Percentiles rank a stretch among this genome's conserved stretches.
phyloP scores from a whole-genome alignment of 2,888 invertebrate species.

The Rapana venosa region DNA sequence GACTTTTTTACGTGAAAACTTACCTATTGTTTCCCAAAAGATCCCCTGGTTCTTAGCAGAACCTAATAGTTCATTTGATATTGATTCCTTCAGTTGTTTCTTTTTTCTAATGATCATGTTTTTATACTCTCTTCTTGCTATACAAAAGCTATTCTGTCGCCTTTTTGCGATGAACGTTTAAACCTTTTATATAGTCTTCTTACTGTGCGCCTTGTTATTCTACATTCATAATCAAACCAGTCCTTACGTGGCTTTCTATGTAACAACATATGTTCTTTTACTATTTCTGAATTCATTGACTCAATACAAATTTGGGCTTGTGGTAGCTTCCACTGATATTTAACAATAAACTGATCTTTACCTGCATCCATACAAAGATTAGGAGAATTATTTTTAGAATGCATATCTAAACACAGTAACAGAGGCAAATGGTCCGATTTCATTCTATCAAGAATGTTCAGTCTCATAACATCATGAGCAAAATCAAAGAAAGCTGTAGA shows the following conservation, averaged over 20 bases:
- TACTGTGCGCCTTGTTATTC: not conserved
- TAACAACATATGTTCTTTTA: not conserved
- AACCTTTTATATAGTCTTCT: not conserved
- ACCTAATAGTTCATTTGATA: not conserved
- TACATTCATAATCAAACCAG: slow-evolving; percentile 1
- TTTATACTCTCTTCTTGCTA: slow-evolving; percentile 9
- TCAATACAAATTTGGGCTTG: not conserved
- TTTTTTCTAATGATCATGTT: not conserved
- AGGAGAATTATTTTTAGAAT: not conserved
- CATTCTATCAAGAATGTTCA: too few relatives aligned
- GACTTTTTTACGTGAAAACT: not conserved
- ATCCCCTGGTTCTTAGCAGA: not conserved
- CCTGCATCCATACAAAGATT: not conserved
- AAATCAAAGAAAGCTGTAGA: too few relatives aligned
- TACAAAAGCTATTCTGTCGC: not conserved
- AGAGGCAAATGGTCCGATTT: not conserved
- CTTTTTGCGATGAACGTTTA: not conserved
- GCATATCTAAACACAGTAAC: not conserved
- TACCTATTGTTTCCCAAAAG: not conserved
- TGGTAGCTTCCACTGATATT: not conserved
- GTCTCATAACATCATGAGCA: too few relatives aligned
- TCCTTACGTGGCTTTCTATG: not conserved
- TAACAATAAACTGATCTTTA: not conserved
- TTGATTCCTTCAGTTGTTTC: not conserved
- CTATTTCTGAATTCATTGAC: not conserved